Evolutionary conservation across 2,797 vertebrate genomes (phyloP).

Genomic region (Cephalopachus bancanus): DNA sequence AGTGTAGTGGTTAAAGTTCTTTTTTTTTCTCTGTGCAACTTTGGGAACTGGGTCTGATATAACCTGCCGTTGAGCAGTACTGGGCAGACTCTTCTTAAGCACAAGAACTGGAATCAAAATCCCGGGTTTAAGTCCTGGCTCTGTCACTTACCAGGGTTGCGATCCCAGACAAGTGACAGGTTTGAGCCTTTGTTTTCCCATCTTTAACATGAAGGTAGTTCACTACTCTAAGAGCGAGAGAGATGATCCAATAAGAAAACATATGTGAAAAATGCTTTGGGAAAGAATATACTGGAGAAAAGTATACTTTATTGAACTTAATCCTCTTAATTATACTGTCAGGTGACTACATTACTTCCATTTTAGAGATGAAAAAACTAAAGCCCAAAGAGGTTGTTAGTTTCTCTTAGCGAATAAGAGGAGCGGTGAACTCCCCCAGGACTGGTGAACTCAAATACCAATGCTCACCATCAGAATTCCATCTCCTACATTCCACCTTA

Average conservation of each 20-base stretch:
- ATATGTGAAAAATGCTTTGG: neutral
- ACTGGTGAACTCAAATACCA: neutral
- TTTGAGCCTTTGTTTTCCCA: neutral
- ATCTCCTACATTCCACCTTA: neutral
- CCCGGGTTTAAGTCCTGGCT: neutral
- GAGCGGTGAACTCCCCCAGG: neutral
- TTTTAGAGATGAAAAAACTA: neutral
- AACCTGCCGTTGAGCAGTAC: neutral
- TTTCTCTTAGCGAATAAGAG: neutral
- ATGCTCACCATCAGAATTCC: accelerated
- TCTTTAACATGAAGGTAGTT: neutral
- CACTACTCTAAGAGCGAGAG: neutral
- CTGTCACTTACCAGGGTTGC: neutral
- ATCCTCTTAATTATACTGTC: neutral
- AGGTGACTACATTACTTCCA: neutral
- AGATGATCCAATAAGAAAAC: neutral
- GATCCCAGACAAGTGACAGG: neutral
- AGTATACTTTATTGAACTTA: neutral
- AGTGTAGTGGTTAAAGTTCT: neutral
- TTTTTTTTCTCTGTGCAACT: neutral
- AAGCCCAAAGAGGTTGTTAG: neutral
- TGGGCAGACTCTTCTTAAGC: neutral
- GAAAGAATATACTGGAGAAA: neutral
- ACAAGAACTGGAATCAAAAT: neutral
- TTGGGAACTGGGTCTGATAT: neutral